A percentile compares a stretch with the other conserved stretches of the same genome.
These are phyloP conservation scores for Lordiphosa andalusiaca DNA, from an alignment of 2,888 invertebrate species.

Conservation along the genomic window DNA sequence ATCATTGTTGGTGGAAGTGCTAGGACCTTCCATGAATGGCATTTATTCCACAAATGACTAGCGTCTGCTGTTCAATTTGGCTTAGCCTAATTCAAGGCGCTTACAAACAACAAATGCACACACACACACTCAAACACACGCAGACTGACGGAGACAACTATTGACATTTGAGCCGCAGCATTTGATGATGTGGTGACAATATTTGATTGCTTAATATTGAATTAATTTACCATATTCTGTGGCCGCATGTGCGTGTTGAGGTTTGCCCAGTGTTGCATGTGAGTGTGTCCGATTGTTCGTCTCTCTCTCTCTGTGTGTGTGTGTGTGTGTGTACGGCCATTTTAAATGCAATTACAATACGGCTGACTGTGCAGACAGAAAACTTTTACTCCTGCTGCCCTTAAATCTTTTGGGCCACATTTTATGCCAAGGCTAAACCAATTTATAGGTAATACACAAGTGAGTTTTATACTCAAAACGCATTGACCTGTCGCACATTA, in stretches of 20 bases:
- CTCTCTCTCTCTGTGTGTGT: background rate
- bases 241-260: constrained; percentile 48
- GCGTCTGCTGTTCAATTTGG: constrained; percentile 52
- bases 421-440: constrained; percentile 32
- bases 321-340: constrained; percentile 19
- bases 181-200: constrained; percentile 70
- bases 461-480: constrained; percentile 36
- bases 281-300: no score
- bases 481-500: constrained; percentile 53
- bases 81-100: constrained; percentile 50
- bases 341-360: constrained; percentile 59
- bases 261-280: constrained; percentile 18
- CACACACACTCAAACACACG: constrained; percentile 6
- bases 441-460: constrained; percentile 41
- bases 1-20: constrained; percentile 32
- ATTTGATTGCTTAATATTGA: constrained; percentile 73
- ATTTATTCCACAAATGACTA: constrained; percentile 31
- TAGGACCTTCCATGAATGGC: constrained; percentile 37
- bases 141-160: constrained; percentile 4
- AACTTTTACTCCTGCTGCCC: constrained; percentile 10
- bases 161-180: constrained; percentile 51
- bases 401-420: constrained; percentile 8
- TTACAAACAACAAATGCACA: constrained; percentile 22
- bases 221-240: constrained; percentile 68
- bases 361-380: constrained; percentile 11